Conservation (phyloP, 2,113 vertebrate species). For the Crocuta crocuta region DNA sequence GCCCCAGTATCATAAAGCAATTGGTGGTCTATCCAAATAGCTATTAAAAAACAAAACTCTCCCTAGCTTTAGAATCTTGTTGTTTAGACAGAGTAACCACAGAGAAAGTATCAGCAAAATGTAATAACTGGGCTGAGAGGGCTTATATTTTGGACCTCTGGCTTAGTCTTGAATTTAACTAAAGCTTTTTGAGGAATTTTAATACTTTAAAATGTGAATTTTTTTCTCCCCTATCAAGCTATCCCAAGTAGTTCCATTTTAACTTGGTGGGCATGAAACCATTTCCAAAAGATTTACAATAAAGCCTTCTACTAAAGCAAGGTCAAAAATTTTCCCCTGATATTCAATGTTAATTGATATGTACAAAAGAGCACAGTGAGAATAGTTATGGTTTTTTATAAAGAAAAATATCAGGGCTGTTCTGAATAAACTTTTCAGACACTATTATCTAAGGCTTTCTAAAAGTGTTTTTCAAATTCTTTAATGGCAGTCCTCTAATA, state of each 20-base stretch:
- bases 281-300: conserved; percentile 5
- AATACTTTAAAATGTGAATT: conserved; percentile 34
- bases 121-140: background rate
- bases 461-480: background rate
- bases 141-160: conserved; percentile 30
- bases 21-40: conserved; percentile 47
- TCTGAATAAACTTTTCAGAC: background rate
- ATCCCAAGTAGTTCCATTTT: background rate
- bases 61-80: conserved; percentile 55
- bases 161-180: conserved; percentile 31
- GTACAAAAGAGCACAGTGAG: background rate
- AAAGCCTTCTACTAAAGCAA: conserved; percentile 30
- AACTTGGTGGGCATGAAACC: background rate
- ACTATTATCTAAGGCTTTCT: background rate
- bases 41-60: conserved; percentile 72
- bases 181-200: conserved; percentile 5
- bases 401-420: background rate
- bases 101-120: conserved; percentile 36
- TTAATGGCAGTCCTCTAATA: background rate
- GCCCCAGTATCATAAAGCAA: conserved; percentile 60
- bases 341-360: background rate
- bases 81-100: background rate
- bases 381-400: background rate
- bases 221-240: background rate
- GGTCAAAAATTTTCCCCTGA: background rate